Evolutionary conservation across 2,888 invertebrate species (phyloP), one percentile per base, ranked within the genome.

Genomic region (Lamellibrachia satsuma): DNA sequence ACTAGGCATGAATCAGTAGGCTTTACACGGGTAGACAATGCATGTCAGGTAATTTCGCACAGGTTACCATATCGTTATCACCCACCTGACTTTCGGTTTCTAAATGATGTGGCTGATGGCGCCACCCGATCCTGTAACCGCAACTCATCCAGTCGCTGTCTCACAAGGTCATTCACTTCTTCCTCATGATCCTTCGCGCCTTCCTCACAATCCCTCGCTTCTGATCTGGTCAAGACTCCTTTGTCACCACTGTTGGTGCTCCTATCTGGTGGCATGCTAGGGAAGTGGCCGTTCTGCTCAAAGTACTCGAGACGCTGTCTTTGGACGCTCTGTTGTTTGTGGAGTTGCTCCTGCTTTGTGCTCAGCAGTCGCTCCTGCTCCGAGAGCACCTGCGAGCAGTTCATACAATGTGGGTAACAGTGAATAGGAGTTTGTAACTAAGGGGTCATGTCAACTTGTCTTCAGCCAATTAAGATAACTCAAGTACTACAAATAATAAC

Each of bases 111-210:
- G 75, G 6, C 75, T 22, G 75, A 6, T 75, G 75, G 75, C 22
- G 22, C 75, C 75, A 75, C 75, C 15, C 22, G 75, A 22, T 75
- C 22, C 1, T 75, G 75, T 75, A 75, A n/a, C 75, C 75, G 75
- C 75, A 75, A 75, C 75, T 75, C 75, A 22, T 75, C 75, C 75
- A 75, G 22, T 75, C 75, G 75, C 75, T 75, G 75, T n/a, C 75
- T 75, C 75, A 75, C 22, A n/a, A 75, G 75, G 75, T 75, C 75
- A 22, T 6, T 75, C 3, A 15, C 75, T n/a, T 75, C 75, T 11
- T 75, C 75, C 75, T 75, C 75, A 3, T 2, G 75, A 11, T 75
- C 75, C 75, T 4, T 75, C 2, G 75, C 75, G 22, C 6, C 75
- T 75, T 15, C 22, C 22, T 6, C 6, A 15, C 15, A 22, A n/a